Evolutionary conservation across 2,797 vertebrate genomes (phyloP).

Genomic region (Nothura maculosa): DNA sequence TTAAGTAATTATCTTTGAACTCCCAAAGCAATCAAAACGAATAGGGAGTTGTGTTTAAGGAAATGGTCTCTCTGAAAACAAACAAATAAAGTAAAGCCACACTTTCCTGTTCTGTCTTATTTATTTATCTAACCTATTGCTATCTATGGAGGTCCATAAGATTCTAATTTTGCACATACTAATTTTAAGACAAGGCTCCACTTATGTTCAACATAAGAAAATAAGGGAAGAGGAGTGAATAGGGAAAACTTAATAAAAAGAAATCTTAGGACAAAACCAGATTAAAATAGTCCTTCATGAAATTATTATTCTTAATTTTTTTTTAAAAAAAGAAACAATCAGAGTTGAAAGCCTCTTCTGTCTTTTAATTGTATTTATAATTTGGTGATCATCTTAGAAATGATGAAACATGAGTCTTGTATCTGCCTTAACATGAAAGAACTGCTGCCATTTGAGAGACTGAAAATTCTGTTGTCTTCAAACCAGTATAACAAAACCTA

Average conservation of each 20-base stretch:
- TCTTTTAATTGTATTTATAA: not conserved
- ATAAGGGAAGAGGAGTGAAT: not conserved
- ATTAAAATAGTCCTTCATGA: not conserved
- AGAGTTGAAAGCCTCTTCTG: not conserved
- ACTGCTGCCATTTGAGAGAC: not conserved
- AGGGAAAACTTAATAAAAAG: not conserved
- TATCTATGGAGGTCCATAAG: not conserved
- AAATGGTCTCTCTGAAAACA: conserved; percentile 33
- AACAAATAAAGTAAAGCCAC: conserved; percentile 39
- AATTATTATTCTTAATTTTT: not conserved
- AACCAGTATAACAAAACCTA: not conserved
- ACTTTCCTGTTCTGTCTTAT: conserved; percentile 41
- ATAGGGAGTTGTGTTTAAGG: not conserved
- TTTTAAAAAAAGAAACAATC: not conserved
- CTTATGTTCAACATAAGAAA: not conserved
- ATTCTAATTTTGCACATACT: not conserved
- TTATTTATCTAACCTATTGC: not conserved
- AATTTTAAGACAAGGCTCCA: not conserved
- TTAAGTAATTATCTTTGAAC: conserved; percentile 7
- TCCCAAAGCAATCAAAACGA: conserved; percentile 20
- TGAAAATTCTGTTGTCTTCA: not conserved
- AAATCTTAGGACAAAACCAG: not conserved
- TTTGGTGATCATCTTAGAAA: not conserved
- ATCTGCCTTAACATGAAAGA: not conserved
- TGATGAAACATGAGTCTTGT: not conserved